Evolutionary conservation across 2,888 invertebrate species (phyloP).

Genomic region (Cetonia aurata): DNA sequence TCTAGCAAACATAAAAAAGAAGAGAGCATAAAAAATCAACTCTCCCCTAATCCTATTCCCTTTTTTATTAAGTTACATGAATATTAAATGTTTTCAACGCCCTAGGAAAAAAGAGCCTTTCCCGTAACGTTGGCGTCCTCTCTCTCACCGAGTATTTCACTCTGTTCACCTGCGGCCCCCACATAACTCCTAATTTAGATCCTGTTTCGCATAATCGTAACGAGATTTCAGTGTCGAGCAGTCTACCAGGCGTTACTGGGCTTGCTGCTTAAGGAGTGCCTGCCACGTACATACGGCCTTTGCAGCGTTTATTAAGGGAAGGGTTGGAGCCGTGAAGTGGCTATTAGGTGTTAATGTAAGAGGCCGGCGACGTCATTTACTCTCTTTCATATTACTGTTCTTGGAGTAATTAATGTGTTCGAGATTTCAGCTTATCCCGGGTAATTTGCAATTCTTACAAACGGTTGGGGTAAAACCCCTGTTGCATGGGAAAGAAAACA

Average conservation of each 20-base stretch:
- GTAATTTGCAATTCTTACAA: not conserved
- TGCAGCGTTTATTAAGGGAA: conserved; percentile 18
- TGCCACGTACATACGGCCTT: conserved; percentile 7
- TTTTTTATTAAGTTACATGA: conserved; percentile 26
- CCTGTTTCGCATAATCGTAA: conserved; percentile 27
- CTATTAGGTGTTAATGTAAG: conserved; percentile 30
- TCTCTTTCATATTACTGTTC: not conserved
- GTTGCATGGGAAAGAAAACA: no score
- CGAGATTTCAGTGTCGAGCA: conserved; percentile 20
- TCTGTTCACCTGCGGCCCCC: not conserved
- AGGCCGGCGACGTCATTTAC: conserved; percentile 7
- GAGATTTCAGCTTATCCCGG: conserved; percentile 10
- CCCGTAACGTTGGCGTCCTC: not conserved
- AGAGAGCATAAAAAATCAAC: conserved; percentile 3
- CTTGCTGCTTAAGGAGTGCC: conserved; percentile 2
- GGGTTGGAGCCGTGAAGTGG: conserved; percentile 13
- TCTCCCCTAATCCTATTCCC: conserved; percentile 10
- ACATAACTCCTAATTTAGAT: conserved; percentile 24
- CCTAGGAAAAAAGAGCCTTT: not conserved
- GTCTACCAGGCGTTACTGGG: no score
- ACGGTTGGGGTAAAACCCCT: not conserved
- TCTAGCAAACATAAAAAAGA: not conserved
- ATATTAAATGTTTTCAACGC: conserved; percentile 16
- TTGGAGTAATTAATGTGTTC: conserved; percentile 18
- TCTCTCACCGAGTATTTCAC: not conserved